These are phyloP conservation scores for Cavia porcellus DNA, from an alignment of 2,113 vertebrate species.

Conservation along the genomic window DNA sequence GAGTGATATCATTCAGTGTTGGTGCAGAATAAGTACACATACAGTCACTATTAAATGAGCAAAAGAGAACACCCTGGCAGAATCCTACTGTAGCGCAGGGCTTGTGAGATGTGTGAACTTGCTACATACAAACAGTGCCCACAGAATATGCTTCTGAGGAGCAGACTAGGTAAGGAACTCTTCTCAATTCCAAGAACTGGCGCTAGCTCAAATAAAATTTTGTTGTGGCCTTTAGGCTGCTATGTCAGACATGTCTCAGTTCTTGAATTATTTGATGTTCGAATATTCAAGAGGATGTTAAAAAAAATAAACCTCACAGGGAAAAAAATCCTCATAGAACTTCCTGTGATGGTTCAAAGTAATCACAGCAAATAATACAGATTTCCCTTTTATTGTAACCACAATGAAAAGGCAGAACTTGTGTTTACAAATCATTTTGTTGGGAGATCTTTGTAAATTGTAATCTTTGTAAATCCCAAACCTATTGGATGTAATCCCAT, in stretches of 20 bases:
- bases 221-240: constrained; percentile 3
- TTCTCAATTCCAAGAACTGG: constrained; percentile 37
- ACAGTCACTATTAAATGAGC: neutral
- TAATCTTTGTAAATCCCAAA: constrained; percentile 78
- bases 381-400: constrained; percentile 79
- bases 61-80: neutral
- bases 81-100: neutral
- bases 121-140: neutral
- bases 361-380: constrained; percentile 83
- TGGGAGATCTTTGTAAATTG: constrained; percentile 85
- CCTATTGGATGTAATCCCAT: constrained; percentile 66
- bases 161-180: neutral
- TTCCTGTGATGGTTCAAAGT: constrained; percentile 83
- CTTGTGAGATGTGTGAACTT: neutral
- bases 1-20: neutral
- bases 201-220: constrained; percentile 58
- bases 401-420: constrained; percentile 84
- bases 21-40: neutral
- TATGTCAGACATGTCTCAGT: constrained; percentile 24
- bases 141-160: constrained; percentile 12
- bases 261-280: constrained; percentile 64
- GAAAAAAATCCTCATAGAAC: constrained; percentile 80
- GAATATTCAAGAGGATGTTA: constrained; percentile 2
- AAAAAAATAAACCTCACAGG: neutral
- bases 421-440: constrained; percentile 83